Conservation (phyloP, 2,888 invertebrate genomes). For the Phyllotreta cruciferae region DNA sequence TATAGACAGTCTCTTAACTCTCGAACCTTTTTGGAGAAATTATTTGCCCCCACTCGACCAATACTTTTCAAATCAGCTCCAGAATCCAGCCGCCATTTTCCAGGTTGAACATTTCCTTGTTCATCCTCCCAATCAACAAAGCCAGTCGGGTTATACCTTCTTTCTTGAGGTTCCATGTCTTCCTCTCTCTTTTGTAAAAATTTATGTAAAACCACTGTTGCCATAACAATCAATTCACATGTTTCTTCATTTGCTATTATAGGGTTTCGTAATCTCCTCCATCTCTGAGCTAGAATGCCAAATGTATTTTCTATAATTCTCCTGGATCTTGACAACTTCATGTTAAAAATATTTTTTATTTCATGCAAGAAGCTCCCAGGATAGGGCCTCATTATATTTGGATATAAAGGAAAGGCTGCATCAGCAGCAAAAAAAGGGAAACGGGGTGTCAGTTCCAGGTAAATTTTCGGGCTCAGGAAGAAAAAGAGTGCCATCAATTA, state of each 20-base stretch:
- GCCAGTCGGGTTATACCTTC: slow-evolving; percentile 22
- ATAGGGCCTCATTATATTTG: slow-evolving; percentile 30
- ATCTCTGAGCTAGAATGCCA: slow-evolving; percentile 20
- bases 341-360: slow-evolving; percentile 19
- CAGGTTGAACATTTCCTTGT: neutral
- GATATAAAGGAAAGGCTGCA: slow-evolving; percentile 29
- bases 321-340: slow-evolving; percentile 6
- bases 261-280: slow-evolving; percentile 14
- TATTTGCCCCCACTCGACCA: slow-evolving; percentile 17
- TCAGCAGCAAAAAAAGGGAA: slow-evolving; percentile 31
- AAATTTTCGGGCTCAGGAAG: slow-evolving; percentile 16
- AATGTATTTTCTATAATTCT: slow-evolving; percentile 20
- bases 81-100: slow-evolving; percentile 4
- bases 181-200: slow-evolving; percentile 38
- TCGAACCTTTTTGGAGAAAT: slow-evolving; percentile 17
- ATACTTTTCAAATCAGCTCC: slow-evolving; percentile 7
- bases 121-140: slow-evolving; percentile 12
- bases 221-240: slow-evolving; percentile 33
- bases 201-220: slow-evolving; percentile 39
- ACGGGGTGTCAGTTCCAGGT: slow-evolving; percentile 4
- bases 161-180: slow-evolving; percentile 19
- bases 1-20: too few relatives aligned
- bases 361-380: slow-evolving; percentile 18
- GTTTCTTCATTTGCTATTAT: slow-evolving; percentile 21
- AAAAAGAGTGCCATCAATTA: slow-evolving; percentile 13